Evolutionary conservation across 2,113 vertebrate genomes (phyloP), one percentile per base, ranked within the genome.

Genomic region (Dicrurus megarhynchus): DNA sequence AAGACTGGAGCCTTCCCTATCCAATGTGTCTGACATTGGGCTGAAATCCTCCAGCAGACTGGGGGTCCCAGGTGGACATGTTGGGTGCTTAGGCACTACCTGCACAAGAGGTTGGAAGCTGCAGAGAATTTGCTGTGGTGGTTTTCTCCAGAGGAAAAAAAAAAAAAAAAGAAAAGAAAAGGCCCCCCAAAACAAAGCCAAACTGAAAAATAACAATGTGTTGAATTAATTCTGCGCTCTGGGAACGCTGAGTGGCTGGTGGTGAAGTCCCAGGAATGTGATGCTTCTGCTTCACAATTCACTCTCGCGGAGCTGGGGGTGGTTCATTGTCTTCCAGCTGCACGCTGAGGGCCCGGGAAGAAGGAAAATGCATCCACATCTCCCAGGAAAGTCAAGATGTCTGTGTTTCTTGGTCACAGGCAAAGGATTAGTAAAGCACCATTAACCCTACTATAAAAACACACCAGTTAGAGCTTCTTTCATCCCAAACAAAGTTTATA

Each of bases 401-500:
- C 94, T 95, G 76, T 28, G 84, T 77, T 90, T 49, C 92, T 94
- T 96, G 89, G 84, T 90, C 95, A 83, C 84, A 96, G 95, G 96
- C 94, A 87, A 81, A 85, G 95, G 95, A 97, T 98, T 97, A 98
- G 97, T 89, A 96, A 97, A 97, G 97, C 92, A 92, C 93, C 96
- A 97, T 98, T 97, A 98, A 97, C 97, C 87, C 89, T 94, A 95
- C 92, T 96, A 86, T 89, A 94, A 97, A 98, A 97, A 97, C 95
- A 97, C 95, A 93, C 63, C 90, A 93, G 87, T 91, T 86, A 77
- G 73, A 69, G 39, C 47, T 97, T 97, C 98, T 98, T 98, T 98
- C 96, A 97, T 97, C 97, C 96, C 95, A 96, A 97, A 95, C 67
- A 47, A 90, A 96, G 94, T 96, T 97, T 97, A 97, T 97, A 98